phyloP scores from a whole-genome alignment of 2,888 invertebrate species.

The Tanypteryx hageni region DNA sequence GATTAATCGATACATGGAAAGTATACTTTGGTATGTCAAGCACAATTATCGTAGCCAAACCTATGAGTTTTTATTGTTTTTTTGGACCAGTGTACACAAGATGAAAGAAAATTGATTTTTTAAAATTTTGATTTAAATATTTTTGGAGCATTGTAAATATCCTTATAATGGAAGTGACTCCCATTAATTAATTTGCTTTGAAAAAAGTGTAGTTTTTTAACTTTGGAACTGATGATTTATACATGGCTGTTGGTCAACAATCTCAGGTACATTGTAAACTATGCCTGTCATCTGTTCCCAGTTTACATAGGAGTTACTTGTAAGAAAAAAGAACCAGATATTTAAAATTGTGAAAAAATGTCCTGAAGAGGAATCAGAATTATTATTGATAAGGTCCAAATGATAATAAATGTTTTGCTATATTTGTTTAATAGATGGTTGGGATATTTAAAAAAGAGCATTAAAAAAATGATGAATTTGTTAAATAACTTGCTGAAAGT shows the following conservation, averaged over 20 bases:
- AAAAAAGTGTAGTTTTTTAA: conserved; percentile 54
- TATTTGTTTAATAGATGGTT: conserved; percentile 63
- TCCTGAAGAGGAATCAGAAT: conserved; percentile 24
- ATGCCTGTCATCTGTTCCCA: conserved; percentile 60
- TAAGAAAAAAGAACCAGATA: conserved; percentile 56
- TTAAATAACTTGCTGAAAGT: conserved; percentile 47
- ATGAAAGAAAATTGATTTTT: conserved; percentile 25
- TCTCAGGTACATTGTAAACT: conserved; percentile 64
- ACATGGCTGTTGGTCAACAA: conserved; percentile 60
- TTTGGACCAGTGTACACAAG: conserved; percentile 39
- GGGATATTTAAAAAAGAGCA: conserved; percentile 48
- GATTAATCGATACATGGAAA: conserved; percentile 30
- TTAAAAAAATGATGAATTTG: conserved; percentile 46
- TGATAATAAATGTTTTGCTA: conserved; percentile 64
- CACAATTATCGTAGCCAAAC: conserved; percentile 45
- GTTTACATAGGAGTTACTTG: conserved; percentile 55
- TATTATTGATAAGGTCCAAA: conserved; percentile 62
- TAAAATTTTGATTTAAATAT: conserved; percentile 43
- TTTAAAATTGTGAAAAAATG: conserved; percentile 55
- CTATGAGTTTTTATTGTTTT: conserved; percentile 44
- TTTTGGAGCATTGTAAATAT: conserved; percentile 14
- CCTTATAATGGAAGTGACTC: conserved; percentile 41
- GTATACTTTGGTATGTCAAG: conserved; percentile 43
- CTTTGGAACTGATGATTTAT: conserved; percentile 57
- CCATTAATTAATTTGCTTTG: conserved; percentile 41